phyloP scores from a whole-genome alignment of 2,113 vertebrate genomes.

The Morone chrysops region DNA sequence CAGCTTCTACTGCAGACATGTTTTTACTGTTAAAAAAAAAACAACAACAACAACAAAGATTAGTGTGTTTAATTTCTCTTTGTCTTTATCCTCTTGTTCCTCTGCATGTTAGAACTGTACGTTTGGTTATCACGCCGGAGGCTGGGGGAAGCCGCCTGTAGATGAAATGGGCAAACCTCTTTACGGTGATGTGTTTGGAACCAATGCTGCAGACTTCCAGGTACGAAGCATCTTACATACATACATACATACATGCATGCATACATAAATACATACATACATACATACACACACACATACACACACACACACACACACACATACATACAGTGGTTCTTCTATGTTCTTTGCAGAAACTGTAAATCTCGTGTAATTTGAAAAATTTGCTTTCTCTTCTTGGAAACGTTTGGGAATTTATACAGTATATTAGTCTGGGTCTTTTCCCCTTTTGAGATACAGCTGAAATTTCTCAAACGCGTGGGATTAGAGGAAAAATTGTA shows the following conservation, averaged over 20 bases:
- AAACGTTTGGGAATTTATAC: neutral
- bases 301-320: too few species aligned
- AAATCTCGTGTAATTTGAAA: neutral
- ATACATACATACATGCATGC: too few species aligned
- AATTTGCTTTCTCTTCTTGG: too few species aligned
- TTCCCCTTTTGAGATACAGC: too few species aligned
- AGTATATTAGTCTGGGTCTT: neutral
- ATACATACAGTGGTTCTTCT: too few species aligned
- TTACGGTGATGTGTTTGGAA: constrained; percentile 94
- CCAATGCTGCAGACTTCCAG: constrained; percentile 92
- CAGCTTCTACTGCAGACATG: neutral
- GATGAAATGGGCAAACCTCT: constrained; percentile 93
- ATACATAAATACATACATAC: too few species aligned
- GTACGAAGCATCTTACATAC: constrained; percentile 39
- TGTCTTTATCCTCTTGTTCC: neutral
- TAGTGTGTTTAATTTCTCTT: neutral
- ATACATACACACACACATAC: too few species aligned
- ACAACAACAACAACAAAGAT: neutral
- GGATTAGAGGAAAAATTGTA: too few species aligned
- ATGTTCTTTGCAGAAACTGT: neutral
- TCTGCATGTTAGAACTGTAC: constrained; percentile 86
- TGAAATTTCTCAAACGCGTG: too few species aligned
- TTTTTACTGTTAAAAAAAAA: too few species aligned
- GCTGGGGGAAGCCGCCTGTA: constrained; percentile 94
- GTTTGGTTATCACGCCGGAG: constrained; percentile 93